Evolutionary conservation across 2,888 invertebrate genomes (phyloP).

Genomic region (Cataglyphis albicans): DNA sequence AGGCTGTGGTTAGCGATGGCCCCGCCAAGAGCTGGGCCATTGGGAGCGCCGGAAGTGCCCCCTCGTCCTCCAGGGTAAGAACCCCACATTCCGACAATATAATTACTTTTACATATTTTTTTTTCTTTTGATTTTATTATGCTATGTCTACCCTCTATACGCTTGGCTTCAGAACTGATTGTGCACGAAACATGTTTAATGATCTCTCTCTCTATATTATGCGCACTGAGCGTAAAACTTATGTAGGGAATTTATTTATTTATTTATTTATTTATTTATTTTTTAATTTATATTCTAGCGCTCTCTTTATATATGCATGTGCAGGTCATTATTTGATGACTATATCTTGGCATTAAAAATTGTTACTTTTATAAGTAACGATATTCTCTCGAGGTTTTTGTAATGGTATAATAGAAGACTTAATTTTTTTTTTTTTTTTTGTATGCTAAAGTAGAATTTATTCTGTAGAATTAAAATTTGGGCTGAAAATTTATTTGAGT

Average conservation of each 20-base stretch:
- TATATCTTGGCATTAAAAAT: slow-evolving; percentile 5
- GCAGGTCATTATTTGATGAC: slow-evolving; percentile 11
- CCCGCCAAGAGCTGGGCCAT: slow-evolving; percentile 86
- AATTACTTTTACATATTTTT: slow-evolving; percentile 60
- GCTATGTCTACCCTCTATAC: slow-evolving; percentile 84
- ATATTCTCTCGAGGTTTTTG: slow-evolving; percentile 24
- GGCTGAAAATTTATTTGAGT: background rate
- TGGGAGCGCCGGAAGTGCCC: slow-evolving; percentile 86
- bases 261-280: slow-evolving; percentile 30
- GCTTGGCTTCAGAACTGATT: slow-evolving; percentile 84
- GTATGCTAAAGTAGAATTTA: slow-evolving; percentile 23
- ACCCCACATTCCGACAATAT: slow-evolving; percentile 84
- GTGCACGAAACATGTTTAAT: slow-evolving; percentile 81
- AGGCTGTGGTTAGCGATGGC: slow-evolving; percentile 86
- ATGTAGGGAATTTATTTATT: slow-evolving; percentile 62
- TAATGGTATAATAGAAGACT: slow-evolving; percentile 25
- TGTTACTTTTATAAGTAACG: slow-evolving; percentile 15
- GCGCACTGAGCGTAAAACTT: slow-evolving; percentile 73
- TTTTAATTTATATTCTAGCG: slow-evolving; percentile 23
- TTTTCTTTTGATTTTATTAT: slow-evolving; percentile 82
- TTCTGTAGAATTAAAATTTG: slow-evolving; percentile 6
- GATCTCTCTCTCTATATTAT: slow-evolving; percentile 67
- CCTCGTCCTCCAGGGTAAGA: slow-evolving; percentile 89
- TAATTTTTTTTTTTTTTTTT: background rate
- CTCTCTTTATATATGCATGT: slow-evolving; percentile 50